These are phyloP conservation scores for Trachurus trachurus DNA, from an alignment of 2,797 vertebrate genomes.

Conservation along the genomic window DNA sequence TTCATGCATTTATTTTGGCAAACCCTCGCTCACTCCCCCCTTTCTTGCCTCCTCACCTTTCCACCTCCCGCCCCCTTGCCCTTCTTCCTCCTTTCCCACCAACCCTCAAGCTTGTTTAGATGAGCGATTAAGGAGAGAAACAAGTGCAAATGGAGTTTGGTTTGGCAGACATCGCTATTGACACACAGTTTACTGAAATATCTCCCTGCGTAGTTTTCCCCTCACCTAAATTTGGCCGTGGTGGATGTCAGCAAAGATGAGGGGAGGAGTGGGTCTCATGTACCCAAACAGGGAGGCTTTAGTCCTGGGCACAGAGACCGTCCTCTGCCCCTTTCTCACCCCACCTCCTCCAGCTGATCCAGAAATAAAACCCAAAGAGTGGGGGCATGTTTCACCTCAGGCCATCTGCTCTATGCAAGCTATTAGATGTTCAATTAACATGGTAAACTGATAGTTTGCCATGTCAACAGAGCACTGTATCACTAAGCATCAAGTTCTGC, in stretches of 20 bases:
- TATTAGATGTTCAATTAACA: slow-evolving; percentile 83
- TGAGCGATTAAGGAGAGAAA: slow-evolving; percentile 85
- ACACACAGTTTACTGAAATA: slow-evolving; percentile 84
- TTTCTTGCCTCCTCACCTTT: slow-evolving; percentile 76
- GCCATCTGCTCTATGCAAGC: slow-evolving; percentile 73
- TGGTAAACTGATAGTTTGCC: slow-evolving; percentile 77
- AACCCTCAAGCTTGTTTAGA: slow-evolving; percentile 85
- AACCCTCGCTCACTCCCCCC: slow-evolving; percentile 65
- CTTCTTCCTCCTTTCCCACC: slow-evolving; percentile 77
- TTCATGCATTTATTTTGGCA: slow-evolving; percentile 87
- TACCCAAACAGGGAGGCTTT: slow-evolving; percentile 77
- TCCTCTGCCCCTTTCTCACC: slow-evolving; percentile 67
- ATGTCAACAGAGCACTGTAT: slow-evolving; percentile 74
- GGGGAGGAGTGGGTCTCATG: slow-evolving; percentile 72
- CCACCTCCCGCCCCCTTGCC: slow-evolving; percentile 68
- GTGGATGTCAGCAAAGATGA: slow-evolving; percentile 76
- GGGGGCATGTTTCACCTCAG: slow-evolving; percentile 67
- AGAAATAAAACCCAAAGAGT: slow-evolving; percentile 75
- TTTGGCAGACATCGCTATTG: slow-evolving; percentile 80
- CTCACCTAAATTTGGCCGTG: slow-evolving; percentile 76
- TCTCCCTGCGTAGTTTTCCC: slow-evolving; percentile 76
- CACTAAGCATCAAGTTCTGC: slow-evolving; percentile 50
- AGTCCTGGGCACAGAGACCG: slow-evolving; percentile 67
- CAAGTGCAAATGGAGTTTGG: slow-evolving; percentile 86
- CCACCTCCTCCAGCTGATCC: slow-evolving; percentile 71